phyloP scores from a whole-genome alignment of 1,140 invertebrate genomes.

The Caenorhabditis brenneri region DNA sequence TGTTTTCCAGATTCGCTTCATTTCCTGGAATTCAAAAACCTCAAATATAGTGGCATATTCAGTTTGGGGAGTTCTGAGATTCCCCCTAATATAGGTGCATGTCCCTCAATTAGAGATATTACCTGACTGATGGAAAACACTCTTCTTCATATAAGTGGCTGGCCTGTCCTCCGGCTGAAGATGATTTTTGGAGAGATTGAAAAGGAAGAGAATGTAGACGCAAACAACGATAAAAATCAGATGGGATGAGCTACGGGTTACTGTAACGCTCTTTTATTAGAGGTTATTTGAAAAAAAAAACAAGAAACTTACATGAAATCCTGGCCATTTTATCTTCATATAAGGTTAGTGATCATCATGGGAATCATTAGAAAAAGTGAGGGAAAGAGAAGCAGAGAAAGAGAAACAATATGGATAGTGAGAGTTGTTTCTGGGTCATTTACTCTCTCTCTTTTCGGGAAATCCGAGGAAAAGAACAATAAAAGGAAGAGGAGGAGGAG shows the following conservation, averaged over 20 bases:
- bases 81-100: no score
- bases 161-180: not conserved
- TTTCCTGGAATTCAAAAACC: no score
- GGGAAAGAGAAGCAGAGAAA: not conserved
- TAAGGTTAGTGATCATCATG: not conserved
- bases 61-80: no score
- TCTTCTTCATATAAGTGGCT: not conserved
- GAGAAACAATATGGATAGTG: not conserved
- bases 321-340: not conserved
- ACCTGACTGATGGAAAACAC: constrained; percentile 28
- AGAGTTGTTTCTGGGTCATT: constrained; percentile 37
- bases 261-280: not conserved
- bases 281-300: not conserved
- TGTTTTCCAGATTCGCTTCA: not conserved
- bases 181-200: not conserved
- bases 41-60: no score
- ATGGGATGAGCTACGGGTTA: not conserved
- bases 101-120: no score
- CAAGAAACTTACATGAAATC: not conserved
- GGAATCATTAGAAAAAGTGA: not conserved
- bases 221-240: not conserved
- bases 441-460: not conserved
- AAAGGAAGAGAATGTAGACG: not conserved
- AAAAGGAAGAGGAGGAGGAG: not conserved
- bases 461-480: not conserved